Percentiles rank a stretch among this genome's conserved stretches.
Evolutionary conservation across 2,797 vertebrate species (phyloP).

Genomic region (Brachyrhaphis roseni): DNA sequence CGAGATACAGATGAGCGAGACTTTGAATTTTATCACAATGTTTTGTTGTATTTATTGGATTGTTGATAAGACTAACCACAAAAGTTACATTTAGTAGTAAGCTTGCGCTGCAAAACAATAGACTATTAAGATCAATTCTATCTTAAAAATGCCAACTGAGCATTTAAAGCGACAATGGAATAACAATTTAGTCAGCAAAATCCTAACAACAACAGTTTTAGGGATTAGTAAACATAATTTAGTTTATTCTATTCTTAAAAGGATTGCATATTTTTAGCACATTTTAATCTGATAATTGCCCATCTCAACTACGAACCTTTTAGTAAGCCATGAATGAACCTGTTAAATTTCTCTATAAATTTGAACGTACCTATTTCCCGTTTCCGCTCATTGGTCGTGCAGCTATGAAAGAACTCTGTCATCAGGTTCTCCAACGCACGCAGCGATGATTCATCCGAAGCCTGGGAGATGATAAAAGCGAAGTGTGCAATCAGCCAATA

Average conservation of each 20-base stretch:
- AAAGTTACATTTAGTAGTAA: background rate
- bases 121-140: background rate
- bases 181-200: background rate
- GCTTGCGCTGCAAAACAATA: background rate
- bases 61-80: background rate
- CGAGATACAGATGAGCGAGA: background rate
- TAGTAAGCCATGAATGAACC: background rate
- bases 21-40: background rate
- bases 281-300: background rate
- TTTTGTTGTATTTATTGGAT: background rate
- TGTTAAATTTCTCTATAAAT: background rate
- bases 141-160: background rate
- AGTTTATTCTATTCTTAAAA: background rate
- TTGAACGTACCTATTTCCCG: conserved; percentile 92
- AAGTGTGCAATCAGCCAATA: background rate
- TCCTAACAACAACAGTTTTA: background rate
- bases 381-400: conserved; percentile 96
- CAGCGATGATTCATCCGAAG: conserved; percentile 93
- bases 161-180: background rate
- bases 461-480: conserved; percentile 72
- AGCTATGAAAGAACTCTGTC: conserved; percentile 98
- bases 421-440: conserved; percentile 94
- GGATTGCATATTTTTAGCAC: background rate
- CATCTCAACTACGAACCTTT: background rate
- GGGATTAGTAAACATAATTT: background rate